These are phyloP conservation scores for Coregonus sp. DNA, from an alignment of 2,797 vertebrate genomes.

Conservation along the genomic window DNA sequence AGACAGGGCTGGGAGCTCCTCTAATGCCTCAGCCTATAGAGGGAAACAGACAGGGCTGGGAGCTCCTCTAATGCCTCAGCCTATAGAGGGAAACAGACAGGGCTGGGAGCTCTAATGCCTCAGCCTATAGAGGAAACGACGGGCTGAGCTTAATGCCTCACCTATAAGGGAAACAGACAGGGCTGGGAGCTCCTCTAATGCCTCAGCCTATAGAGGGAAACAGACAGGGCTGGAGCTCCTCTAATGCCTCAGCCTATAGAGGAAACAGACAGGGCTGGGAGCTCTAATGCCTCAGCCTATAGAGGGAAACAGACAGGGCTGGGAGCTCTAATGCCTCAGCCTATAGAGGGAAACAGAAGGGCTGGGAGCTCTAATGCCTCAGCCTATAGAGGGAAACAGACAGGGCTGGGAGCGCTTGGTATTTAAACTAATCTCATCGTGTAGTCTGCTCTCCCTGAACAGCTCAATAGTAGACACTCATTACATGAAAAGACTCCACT, in stretches of 20 bases:
- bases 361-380: too few species aligned
- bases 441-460: conserved; percentile 30
- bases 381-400: conserved; percentile 30
- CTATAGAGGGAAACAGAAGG: neutral
- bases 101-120: too few species aligned
- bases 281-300: too few species aligned
- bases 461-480: conserved; percentile 31
- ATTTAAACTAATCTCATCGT: conserved; percentile 41
- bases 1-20: conserved; percentile 38
- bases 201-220: conserved; percentile 13
- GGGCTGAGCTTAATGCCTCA: too few species aligned
- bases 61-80: neutral
- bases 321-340: conserved; percentile 24
- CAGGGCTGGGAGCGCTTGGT: conserved; percentile 28
- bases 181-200: conserved; percentile 18
- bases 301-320: too few species aligned
- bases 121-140: too few species aligned
- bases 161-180: too few species aligned
- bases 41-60: too few species aligned
- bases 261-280: too few species aligned
- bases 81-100: conserved; percentile 20
- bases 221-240: too few species aligned
- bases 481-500: conserved; percentile 39
- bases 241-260: neutral
- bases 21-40: conserved; percentile 26